Conservation (phyloP, 2,113 vertebrate genomes). For the Protomyctophum bolini region DNA sequence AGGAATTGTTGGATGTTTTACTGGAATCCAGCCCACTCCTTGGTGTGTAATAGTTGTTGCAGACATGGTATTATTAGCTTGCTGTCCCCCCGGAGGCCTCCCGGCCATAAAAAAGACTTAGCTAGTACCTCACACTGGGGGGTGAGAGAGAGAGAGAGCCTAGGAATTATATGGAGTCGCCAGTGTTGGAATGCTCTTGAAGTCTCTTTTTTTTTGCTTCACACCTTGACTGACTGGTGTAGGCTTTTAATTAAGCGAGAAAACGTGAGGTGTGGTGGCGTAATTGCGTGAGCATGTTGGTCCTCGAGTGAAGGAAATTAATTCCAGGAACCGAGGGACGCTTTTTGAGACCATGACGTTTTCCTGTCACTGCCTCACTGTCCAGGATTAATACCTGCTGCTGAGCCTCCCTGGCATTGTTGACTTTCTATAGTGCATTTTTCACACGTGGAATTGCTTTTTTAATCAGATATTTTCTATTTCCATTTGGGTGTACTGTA, state of each 20-base stretch:
- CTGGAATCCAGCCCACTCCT: constrained; percentile 41
- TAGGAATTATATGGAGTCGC: constrained; percentile 23
- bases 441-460: neutral
- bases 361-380: constrained; percentile 10
- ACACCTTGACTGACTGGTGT: constrained; percentile 38
- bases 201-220: constrained; percentile 25
- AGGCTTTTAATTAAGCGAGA: constrained; percentile 57
- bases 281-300: constrained; percentile 40
- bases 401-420: constrained; percentile 29
- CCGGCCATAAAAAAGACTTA: constrained; percentile 40
- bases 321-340: constrained; percentile 52
- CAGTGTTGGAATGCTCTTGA: constrained; percentile 49
- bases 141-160: constrained; percentile 6
- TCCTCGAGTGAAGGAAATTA: constrained; percentile 38
- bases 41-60: constrained; percentile 2
- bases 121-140: constrained; percentile 22
- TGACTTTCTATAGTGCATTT: neutral
- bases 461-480: neutral
- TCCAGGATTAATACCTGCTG: constrained; percentile 39
- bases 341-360: constrained; percentile 35
- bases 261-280: constrained; percentile 38
- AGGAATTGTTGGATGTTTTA: constrained; percentile 35
- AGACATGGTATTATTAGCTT: constrained; percentile 53
- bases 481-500: neutral
- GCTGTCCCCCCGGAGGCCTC: constrained; percentile 44